These are phyloP conservation scores for Naso thynnoides DNA, from an alignment of 2,797 vertebrate species.

Conservation along the genomic window DNA sequence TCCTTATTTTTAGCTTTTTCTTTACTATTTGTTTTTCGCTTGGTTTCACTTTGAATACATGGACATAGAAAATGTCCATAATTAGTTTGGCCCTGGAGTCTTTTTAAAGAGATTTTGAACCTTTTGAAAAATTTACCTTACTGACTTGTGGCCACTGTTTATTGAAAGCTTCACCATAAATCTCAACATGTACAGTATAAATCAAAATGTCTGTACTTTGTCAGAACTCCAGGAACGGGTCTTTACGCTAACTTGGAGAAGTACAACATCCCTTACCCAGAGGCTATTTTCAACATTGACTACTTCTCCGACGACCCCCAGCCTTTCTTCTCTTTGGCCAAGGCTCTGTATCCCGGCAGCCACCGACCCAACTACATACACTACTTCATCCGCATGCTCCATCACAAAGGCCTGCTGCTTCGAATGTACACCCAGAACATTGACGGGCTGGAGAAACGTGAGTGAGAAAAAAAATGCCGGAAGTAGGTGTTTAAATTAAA, in stretches of 20 bases:
- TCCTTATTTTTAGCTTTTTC: not conserved
- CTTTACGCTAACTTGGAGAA: slow-evolving; percentile 86
- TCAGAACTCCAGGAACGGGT: slow-evolving; percentile 86
- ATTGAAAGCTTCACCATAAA: not conserved
- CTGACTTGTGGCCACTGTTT: not conserved
- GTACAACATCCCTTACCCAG: slow-evolving; percentile 85
- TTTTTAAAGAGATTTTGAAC: not conserved
- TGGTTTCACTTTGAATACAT: not conserved
- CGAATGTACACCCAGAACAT: slow-evolving; percentile 89
- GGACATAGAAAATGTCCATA: not conserved
- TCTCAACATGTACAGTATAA: not conserved
- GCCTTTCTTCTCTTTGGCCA: slow-evolving; percentile 87
- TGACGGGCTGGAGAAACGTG: slow-evolving; percentile 87
- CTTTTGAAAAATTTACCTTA: not conserved
- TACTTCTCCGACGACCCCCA: slow-evolving; percentile 86
- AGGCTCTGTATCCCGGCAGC: slow-evolving; percentile 84
- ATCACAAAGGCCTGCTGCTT: slow-evolving; percentile 87
- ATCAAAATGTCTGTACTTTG: not conserved
- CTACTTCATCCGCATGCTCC: slow-evolving; percentile 85
- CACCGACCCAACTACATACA: slow-evolving; percentile 82
- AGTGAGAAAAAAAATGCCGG: slow-evolving; percentile 32
- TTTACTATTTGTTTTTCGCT: not conserved
- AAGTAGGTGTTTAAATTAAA: not conserved
- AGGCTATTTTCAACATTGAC: slow-evolving; percentile 86
- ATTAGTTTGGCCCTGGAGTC: not conserved